Evolutionary conservation across 2,113 vertebrate species (phyloP), one percentile per base, ranked within the genome.

Genomic region (Protomyctophum bolini): DNA sequence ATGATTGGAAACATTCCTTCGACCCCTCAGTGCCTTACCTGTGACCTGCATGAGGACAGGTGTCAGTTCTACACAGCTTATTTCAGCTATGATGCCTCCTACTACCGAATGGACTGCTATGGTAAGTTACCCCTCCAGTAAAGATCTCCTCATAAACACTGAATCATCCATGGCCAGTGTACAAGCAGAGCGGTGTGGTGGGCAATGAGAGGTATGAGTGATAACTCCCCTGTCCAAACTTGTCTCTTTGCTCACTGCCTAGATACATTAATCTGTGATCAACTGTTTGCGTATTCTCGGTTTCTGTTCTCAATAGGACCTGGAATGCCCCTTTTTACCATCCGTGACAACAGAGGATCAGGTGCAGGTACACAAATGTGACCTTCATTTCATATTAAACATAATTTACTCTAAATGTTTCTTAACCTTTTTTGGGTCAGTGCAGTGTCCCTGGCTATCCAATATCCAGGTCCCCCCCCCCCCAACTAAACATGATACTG

Each of bases 11-110:
- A 62, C 83, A 52, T 72, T 75, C 51, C 72, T 14, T 89, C 76
- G 33, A 74, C 81, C 8, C 50, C 90, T 73, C 74, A 81, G 74
- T 99, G 98, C 75, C 87, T 98, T 83, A 98, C 93, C 80, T 99
- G 98, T 86, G 65, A 88, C 58, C 79, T 95, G 84, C n/a, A 88
- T 45, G 2, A 81, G 80, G 88, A 95, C 70, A 93, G 94, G 85
- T 98, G 97, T 93, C 95, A 95, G 87, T 96, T 95, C 92, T 95
- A 94, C 84, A 95, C 94, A 48, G 95, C 88, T 70, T 96, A 95
- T 83, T 96, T 99, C 91, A 98, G 97, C 91, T 85, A 76, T 76
- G 83, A 94, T 0, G 91, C 93, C 48, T 92, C 91, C 8, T 99
- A 93, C 89, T 99, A 95, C 88, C 93, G 94, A n/a, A 91, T 99